phyloP scores from a whole-genome alignment of 2,113 vertebrate species.

The Marmota monax region DNA sequence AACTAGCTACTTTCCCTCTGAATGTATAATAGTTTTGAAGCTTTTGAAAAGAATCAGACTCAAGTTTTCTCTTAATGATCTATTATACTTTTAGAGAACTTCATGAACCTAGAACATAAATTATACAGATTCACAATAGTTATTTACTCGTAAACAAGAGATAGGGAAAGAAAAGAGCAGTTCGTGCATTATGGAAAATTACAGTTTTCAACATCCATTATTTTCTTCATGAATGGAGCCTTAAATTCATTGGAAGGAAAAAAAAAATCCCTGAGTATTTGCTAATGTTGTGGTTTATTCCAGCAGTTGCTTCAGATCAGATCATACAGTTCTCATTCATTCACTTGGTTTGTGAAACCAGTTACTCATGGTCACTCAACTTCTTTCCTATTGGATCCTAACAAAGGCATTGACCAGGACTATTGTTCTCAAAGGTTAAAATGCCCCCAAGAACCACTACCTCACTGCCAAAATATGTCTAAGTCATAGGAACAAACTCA shows the following conservation, averaged over 20 bases:
- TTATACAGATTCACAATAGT: background rate
- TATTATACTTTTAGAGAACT: slow-evolving; percentile 9
- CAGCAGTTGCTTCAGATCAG: slow-evolving; percentile 47
- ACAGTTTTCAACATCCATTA: slow-evolving; percentile 67
- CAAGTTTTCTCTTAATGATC: background rate
- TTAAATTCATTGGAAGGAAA: slow-evolving; percentile 27
- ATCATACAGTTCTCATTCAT: slow-evolving; percentile 70
- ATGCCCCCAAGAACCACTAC: slow-evolving; percentile 43
- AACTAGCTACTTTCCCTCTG: background rate
- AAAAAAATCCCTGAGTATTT: slow-evolving; percentile 34
- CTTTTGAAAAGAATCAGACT: background rate
- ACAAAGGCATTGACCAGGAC: slow-evolving; percentile 64
- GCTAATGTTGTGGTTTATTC: slow-evolving; percentile 46
- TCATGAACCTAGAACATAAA: slow-evolving; percentile 19
- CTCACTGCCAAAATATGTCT: slow-evolving; percentile 62
- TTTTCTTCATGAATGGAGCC: slow-evolving; percentile 65
- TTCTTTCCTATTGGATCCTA: slow-evolving; percentile 11
- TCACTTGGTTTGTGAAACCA: slow-evolving; percentile 68
- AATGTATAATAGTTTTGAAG: background rate
- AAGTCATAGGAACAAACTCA: slow-evolving; percentile 59
- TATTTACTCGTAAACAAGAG: slow-evolving; percentile 42
- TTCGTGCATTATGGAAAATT: slow-evolving; percentile 47
- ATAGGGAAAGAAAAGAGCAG: slow-evolving; percentile 15
- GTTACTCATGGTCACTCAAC: slow-evolving; percentile 73
- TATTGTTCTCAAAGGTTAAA: slow-evolving; percentile 78